Evolutionary conservation across 1,140 invertebrate species (phyloP).

Genomic region (Hylaeus anthracinus): DNA sequence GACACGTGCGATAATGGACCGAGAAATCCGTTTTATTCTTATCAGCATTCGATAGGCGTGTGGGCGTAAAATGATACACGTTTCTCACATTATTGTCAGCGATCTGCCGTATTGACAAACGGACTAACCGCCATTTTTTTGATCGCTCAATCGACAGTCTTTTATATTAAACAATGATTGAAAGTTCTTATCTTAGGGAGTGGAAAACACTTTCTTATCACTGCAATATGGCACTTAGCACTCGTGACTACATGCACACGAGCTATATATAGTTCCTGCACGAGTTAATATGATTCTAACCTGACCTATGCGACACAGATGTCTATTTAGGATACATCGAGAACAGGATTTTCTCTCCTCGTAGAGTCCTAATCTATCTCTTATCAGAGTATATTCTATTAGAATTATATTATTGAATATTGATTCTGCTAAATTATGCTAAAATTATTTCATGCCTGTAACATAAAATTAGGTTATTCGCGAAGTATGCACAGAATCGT

Average conservation of each 20-base stretch:
- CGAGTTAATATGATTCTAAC: constrained; percentile 11
- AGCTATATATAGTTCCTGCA: constrained; percentile 33
- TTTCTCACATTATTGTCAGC: constrained; percentile 52
- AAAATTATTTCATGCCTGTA: neutral
- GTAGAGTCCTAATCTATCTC: neutral
- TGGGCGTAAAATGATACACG: constrained; percentile 31
- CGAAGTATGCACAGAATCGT: neutral
- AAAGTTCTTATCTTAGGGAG: constrained; percentile 1
- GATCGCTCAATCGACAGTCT: neutral
- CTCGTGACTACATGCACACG: constrained; percentile 10
- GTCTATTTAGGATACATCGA: neutral
- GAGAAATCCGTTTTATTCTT: constrained; percentile 36
- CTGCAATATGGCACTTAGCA: constrained; percentile 42
- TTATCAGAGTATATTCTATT: no score
- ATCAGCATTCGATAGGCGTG: constrained; percentile 58
- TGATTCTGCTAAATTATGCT: neutral
- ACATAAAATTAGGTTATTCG: neutral
- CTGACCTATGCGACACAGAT: constrained; percentile 26
- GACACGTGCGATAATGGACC: constrained; percentile 33
- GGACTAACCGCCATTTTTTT: constrained; percentile 27
- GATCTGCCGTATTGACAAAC: constrained; percentile 25
- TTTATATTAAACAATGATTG: constrained; percentile 23
- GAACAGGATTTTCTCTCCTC: neutral
- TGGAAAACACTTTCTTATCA: constrained; percentile 40
- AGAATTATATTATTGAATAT: no score